Conservation (phyloP, 2,888 invertebrate species). For the Aphidius colemani region DNA sequence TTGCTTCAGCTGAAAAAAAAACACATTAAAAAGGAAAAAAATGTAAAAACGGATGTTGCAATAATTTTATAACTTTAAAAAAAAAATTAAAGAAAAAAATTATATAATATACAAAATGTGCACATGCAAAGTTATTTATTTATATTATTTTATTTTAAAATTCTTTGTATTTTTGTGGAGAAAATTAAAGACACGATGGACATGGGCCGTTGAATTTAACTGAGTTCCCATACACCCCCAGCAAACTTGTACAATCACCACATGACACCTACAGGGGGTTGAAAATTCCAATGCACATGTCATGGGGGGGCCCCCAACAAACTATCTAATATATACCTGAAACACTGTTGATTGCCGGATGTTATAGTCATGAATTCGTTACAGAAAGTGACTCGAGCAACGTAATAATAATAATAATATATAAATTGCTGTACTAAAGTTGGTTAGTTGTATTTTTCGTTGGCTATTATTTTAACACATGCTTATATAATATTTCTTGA, state of each 20-base stretch:
- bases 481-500: too few species aligned
- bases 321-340: neutral
- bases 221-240: conserved; percentile 53
- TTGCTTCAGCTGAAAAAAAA: neutral
- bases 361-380: neutral
- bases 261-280: conserved; percentile 53
- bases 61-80: conserved; percentile 39
- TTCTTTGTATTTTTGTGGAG: too few species aligned
- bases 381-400: neutral
- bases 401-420: neutral
- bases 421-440: too few species aligned
- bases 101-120: too few species aligned
- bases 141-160: too few species aligned
- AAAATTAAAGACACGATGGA: conserved; percentile 29
- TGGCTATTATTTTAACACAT: too few species aligned
- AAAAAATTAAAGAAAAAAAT: neutral
- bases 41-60: conserved; percentile 38
- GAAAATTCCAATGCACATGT: conserved; percentile 54
- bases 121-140: too few species aligned
- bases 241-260: conserved; percentile 40
- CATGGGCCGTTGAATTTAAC: conserved; percentile 53
- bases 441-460: too few species aligned
- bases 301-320: conserved; percentile 33
- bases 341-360: too few species aligned
- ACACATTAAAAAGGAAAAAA: neutral